Conservation (phyloP, 2,888 invertebrate genomes). For the Cephus spinipes region DNA sequence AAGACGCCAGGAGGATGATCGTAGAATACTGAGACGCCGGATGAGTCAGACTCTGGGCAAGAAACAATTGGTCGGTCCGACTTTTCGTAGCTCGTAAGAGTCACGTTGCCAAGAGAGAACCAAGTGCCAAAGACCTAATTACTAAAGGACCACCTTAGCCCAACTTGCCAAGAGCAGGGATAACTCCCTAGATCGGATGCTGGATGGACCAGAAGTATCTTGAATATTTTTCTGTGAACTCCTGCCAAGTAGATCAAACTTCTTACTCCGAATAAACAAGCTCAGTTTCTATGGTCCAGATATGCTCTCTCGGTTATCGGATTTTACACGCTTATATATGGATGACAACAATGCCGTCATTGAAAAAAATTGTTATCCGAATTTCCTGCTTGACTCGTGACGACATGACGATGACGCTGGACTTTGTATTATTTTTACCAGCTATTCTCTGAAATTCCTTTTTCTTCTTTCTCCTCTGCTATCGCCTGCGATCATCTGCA, state of each 20-base stretch:
- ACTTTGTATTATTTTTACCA: neutral
- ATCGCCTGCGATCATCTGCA: neutral
- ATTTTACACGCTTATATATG: constrained; percentile 68
- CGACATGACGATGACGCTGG: constrained; percentile 69
- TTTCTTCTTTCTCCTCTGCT: neutral
- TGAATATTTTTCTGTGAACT: neutral
- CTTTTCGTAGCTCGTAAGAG: neutral
- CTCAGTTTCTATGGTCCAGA: neutral
- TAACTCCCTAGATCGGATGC: neutral
- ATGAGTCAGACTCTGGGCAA: neutral
- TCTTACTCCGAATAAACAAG: neutral
- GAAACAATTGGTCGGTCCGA: neutral
- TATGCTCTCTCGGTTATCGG: neutral
- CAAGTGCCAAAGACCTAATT: neutral
- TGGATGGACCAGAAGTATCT: neutral
- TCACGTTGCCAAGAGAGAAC: neutral
- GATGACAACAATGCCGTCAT: constrained; percentile 75
- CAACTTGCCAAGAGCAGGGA: neutral
- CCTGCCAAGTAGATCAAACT: neutral
- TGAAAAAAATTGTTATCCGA: constrained; percentile 77
- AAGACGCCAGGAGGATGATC: neutral
- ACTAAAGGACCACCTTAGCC: neutral
- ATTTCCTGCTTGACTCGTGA: constrained; percentile 75
- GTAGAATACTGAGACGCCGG: neutral
- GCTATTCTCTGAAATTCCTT: neutral